Evolutionary conservation across 2,888 invertebrate genomes (phyloP).

Genomic region (Cryptus viduatorius): DNA sequence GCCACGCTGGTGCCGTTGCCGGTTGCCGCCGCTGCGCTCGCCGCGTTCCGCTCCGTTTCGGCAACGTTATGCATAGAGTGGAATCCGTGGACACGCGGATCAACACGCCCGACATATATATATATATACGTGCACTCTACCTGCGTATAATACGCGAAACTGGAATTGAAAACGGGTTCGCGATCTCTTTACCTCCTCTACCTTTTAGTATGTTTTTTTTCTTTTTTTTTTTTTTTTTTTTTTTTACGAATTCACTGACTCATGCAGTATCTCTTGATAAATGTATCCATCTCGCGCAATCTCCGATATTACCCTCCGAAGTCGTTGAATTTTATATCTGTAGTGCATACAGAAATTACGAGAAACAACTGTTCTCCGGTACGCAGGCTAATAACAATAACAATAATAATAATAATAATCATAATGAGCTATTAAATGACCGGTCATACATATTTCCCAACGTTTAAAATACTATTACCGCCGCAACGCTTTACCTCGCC

Average conservation of each 20-base stretch:
- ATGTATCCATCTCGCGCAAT: conserved; percentile 20
- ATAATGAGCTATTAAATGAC: conserved; percentile 15
- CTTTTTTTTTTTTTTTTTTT: background rate
- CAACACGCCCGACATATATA: conserved; percentile 8
- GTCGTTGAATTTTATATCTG: background rate
- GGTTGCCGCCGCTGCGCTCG: conserved; percentile 13
- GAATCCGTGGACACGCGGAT: conserved; percentile 30
- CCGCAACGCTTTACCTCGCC: background rate
- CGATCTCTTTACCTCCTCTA: conserved; percentile 20
- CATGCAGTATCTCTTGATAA: conserved; percentile 17
- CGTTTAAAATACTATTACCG: conserved; percentile 31
- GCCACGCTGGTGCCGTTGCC: conserved; percentile 19
- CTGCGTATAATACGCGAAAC: conserved; percentile 39
- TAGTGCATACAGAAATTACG: background rate
- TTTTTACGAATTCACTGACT: conserved; percentile 16
- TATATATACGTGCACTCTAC: conserved; percentile 3
- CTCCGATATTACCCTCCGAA: conserved; percentile 14
- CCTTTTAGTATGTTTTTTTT: background rate
- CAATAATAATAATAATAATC: conserved; percentile 11
- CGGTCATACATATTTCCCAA: conserved; percentile 10
- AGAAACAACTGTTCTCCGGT: background rate
- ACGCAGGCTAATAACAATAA: background rate
- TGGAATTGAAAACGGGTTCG: conserved; percentile 63
- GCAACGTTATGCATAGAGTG: conserved; percentile 57
- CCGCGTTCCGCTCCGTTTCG: conserved; percentile 61